Conservation (phyloP, 1,140 invertebrate species). For the Cydia fagiglandana region DNA sequence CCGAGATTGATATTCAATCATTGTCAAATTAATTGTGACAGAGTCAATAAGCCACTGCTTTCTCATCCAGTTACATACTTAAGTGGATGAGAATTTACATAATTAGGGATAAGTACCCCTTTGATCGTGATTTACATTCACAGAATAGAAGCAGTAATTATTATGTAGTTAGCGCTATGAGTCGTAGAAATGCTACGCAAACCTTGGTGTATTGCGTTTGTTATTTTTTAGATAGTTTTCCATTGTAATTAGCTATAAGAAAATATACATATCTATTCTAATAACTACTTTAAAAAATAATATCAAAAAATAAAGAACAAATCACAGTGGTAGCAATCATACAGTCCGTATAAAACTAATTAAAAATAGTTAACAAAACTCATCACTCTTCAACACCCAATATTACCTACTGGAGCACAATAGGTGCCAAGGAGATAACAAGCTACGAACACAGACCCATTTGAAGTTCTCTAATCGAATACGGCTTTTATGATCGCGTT, state of each 20-base stretch:
- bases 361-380: slow-evolving; percentile 32
- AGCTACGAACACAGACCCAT: slow-evolving; percentile 73
- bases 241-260: too few relatives aligned
- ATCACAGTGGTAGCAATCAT: neutral
- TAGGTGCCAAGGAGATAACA: slow-evolving; percentile 66
- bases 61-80: slow-evolving; percentile 40
- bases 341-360: slow-evolving; percentile 11
- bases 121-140: slow-evolving; percentile 4
- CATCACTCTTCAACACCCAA: slow-evolving; percentile 31
- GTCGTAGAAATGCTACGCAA: too few relatives aligned
- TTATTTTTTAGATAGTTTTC: too few relatives aligned
- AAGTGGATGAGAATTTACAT: slow-evolving; percentile 42
- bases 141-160: neutral
- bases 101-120: slow-evolving; percentile 13
- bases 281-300: too few relatives aligned
- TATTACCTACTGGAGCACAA: slow-evolving; percentile 57
- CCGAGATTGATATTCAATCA: slow-evolving; percentile 78
- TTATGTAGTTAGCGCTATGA: too few relatives aligned
- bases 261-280: too few relatives aligned
- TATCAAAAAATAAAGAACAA: too few relatives aligned
- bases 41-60: slow-evolving; percentile 76
- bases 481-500: slow-evolving; percentile 78
- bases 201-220: too few relatives aligned
- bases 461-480: slow-evolving; percentile 75
- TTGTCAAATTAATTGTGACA: slow-evolving; percentile 78